Base-by-base conservation (phyloP, 2,113 vertebrate species). In the Tragelaphus imberbis region DNA sequence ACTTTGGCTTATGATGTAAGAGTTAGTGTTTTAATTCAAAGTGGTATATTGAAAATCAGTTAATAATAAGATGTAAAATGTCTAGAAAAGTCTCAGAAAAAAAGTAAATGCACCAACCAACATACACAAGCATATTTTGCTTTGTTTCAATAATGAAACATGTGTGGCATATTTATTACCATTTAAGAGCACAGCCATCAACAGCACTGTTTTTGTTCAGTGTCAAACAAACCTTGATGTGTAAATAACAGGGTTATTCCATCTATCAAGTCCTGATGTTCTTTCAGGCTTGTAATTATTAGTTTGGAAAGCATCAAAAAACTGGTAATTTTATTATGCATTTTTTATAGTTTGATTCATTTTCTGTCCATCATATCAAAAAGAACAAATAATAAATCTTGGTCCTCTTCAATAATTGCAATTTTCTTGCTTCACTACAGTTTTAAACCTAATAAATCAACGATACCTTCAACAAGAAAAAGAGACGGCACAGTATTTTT, bases 241-340 rank as follows among this genome's bases (percentile, higher is more conserved):
- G 11, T 94, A 94, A 97, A 93, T 96, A 79, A 89, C 23, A 47
- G 71, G n/a, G 28, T 77, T 95, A 95, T 81, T 80, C 27, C 40
- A 82, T 77, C 33, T 95, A 71, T 59, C 49, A 92, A 84, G 17
- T 65, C 55, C n/a, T 75, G 16, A 33, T 95, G 33, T 59, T 80
- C 75, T 96, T 84, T 82, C 65, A 55, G 65, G n/a, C 19, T 92
- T 96, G 14, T 80, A 90, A 98, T 90, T 88, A 92, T 95, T 80
- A 80, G 25, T 63, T 84, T 96, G 49, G 86, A 90, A 84, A 92
- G 33, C 90, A 90, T 86, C 12, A 68, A 15, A 89, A 91, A 47
- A 7, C 81, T 82, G 36, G 51, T 93, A 97, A 95, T 95, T 97
- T 96, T 95, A 97, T 94, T 93, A 85, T 77, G 28, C 36, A 80